Evolutionary conservation across 2,888 invertebrate species (phyloP), one percentile per base, ranked within the genome.

Genomic region (Microchrysa polita): DNA sequence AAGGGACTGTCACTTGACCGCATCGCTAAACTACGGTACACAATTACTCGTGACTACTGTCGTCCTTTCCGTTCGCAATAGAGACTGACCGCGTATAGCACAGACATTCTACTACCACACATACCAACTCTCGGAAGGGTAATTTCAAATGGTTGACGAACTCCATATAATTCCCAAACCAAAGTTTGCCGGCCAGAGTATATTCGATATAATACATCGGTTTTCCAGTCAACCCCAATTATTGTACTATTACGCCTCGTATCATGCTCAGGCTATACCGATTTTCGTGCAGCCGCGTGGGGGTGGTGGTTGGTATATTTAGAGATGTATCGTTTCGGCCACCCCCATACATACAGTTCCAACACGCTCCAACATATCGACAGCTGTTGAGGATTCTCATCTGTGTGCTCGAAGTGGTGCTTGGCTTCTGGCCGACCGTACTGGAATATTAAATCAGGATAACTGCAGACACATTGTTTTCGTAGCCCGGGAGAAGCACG

Each of bases 21-120:
- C 69, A 55, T 55, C 20, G 22, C 67, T 67, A 67, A 67, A 18
- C n/a, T 10, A 22, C 5, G 48, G 27, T 23, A 16, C 48, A 22
- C 20, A 14, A n/a, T n/a, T n/a, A n/a, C n/a, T n/a, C n/a, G n/a
- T n/a, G n/a, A n/a, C n/a, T n/a, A n/a, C n/a, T n/a, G n/a, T n/a
- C n/a, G n/a, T n/a, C n/a, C n/a, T n/a, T n/a, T n/a, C n/a, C n/a
- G n/a, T n/a, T n/a, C n/a, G n/a, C n/a, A n/a, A n/a, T n/a, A n/a
- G n/a, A n/a, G n/a, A n/a, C n/a, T n/a, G n/a, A n/a, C 44, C 27
- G 16, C 9, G 14, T 2, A 23, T 23, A 9, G 27, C 2, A 5
- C 27, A 67, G 53, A n/a, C n/a, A n/a, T 67, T 44, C 48, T 20
- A 1, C 67, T 16, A 42, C 27, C n/a, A 23, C 5, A 67, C 14